phyloP scores from a whole-genome alignment of 2,797 vertebrate genomes.

The Valencia hispanica region DNA sequence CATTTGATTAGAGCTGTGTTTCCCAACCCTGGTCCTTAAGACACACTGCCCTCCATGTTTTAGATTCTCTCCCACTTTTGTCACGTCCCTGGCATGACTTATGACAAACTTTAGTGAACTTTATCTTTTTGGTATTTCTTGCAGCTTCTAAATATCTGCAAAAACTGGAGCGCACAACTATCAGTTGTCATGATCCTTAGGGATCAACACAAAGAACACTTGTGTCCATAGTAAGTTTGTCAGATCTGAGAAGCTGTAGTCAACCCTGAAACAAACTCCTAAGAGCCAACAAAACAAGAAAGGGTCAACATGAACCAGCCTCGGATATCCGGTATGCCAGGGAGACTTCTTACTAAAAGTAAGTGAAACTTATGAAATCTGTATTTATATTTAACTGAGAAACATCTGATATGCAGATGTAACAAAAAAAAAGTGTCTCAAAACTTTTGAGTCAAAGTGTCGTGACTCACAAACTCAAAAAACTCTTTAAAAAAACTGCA shows the following conservation, averaged over 20 bases:
- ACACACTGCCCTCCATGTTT: too few species aligned
- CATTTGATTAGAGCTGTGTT: background rate
- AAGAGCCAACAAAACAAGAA: too few species aligned
- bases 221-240: background rate
- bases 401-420: background rate
- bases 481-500: background rate
- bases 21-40: too few species aligned
- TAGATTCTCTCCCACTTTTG: background rate
- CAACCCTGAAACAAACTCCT: too few species aligned
- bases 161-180: background rate
- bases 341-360: background rate
- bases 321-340: background rate
- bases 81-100: background rate
- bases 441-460: background rate
- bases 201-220: background rate
- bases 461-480: too few species aligned
- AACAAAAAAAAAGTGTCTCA: background rate
- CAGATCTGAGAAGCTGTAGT: too few species aligned
- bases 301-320: too few species aligned
- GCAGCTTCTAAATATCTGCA: background rate
- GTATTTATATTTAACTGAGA: background rate
- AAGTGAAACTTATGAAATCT: background rate
- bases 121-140: background rate
- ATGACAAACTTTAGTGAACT: background rate
- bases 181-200: background rate